Conservation (phyloP, 2,797 vertebrate species). For the Amblyopsis hoosieri region DNA sequence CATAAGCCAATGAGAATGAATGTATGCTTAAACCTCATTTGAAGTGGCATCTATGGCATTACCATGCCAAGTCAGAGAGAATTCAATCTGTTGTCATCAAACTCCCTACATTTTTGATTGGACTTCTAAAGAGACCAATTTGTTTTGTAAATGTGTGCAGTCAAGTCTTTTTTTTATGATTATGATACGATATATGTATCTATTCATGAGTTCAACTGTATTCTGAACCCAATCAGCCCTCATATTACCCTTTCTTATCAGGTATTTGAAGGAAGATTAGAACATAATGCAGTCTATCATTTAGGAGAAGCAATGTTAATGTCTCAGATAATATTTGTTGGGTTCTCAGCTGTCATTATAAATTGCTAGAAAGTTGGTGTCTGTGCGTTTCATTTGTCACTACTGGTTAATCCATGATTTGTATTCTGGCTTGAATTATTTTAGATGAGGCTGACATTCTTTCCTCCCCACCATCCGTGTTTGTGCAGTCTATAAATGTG, state of each 20-base stretch:
- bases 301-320: slow-evolving; percentile 66
- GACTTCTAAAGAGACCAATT: slow-evolving; percentile 75
- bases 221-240: slow-evolving; percentile 71
- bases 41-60: slow-evolving; percentile 77
- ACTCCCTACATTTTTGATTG: slow-evolving; percentile 64
- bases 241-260: slow-evolving; percentile 77
- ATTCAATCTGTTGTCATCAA: slow-evolving; percentile 75
- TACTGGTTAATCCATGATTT: slow-evolving; percentile 61
- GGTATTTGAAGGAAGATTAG: slow-evolving; percentile 75
- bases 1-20: slow-evolving; percentile 77
- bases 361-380: slow-evolving; percentile 70
- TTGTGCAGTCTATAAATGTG: slow-evolving; percentile 43
- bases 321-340: slow-evolving; percentile 65
- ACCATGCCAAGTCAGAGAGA: slow-evolving; percentile 75
- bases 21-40: slow-evolving; percentile 79
- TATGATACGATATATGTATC: slow-evolving; percentile 71
- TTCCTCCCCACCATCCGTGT: slow-evolving; percentile 48
- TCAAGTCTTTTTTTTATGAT: slow-evolving; percentile 64
- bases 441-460: slow-evolving; percentile 51
- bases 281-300: slow-evolving; percentile 70
- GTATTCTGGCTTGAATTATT: slow-evolving; percentile 60
- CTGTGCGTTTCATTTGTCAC: slow-evolving; percentile 63
- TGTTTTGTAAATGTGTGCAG: slow-evolving; percentile 68
- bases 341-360: slow-evolving; percentile 70
- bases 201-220: slow-evolving; percentile 65